Evolutionary conservation across 2,113 vertebrate genomes (phyloP), one percentile per base, ranked within the genome.

Genomic region (Toxotes jaculatrix): DNA sequence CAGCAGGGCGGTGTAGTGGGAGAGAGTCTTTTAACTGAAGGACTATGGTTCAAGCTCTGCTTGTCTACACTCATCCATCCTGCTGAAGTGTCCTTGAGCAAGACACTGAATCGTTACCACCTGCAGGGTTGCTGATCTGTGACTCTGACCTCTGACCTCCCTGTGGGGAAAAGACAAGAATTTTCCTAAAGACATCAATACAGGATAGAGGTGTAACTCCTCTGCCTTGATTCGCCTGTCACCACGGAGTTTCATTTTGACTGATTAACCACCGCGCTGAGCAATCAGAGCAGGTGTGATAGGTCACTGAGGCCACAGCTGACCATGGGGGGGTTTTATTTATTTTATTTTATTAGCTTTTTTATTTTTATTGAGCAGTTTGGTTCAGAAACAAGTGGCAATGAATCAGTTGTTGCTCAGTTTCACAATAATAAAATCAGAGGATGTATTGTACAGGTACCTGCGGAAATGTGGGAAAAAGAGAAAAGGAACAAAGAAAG

Each of bases 11-110:
- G 27, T 49, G 74, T 16, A 71, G 68, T 0, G 34, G 60, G 61
- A 73, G 31, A 56, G 40, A 67, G 32, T 31, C 53, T 43, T 74
- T 87, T 53, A 74, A 69, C 68, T 76, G 55, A 82, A 88, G 77
- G 43, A 80, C 71, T 74, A 31, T 5, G 56, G 87, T 83, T 86
- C 72, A 84, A 73, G 74, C 76, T 76, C 77, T 3, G 27, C 79
- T 76, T 17, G 55, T 65, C 65, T 53, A 51, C 61, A 13, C 62
- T 84, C 88, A 84, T 87, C 66, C 62, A 75, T 88, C 77, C 64
- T 56, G 63, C 79, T 87, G 60, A 73, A 80, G 87, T 77, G 85
- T 86, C 83, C 87, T 92, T 42, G 77, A 81, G 85, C 85, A 83
- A 83, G 42, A 61, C 64, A 27, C 64, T 23, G 82, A 60, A 19